Percentiles rank a stretch among this genome's conserved stretches.
phyloP scores from a whole-genome alignment of 92 coral and sea anemone genomes.

The Parazoanthus atlanticus region DNA sequence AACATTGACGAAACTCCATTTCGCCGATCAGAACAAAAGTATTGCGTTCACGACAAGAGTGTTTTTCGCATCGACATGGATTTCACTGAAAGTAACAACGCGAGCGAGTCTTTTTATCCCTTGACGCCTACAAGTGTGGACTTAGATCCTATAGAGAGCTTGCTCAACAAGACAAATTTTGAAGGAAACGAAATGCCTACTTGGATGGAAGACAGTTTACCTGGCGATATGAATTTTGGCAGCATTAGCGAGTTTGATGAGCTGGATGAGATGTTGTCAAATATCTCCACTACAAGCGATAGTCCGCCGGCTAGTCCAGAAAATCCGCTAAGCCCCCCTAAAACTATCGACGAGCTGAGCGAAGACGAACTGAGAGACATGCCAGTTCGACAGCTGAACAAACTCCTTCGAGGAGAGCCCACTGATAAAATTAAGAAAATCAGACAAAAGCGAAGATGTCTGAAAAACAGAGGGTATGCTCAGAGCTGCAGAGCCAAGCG shows the following conservation, averaged over 20 bases:
- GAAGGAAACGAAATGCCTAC: neutral
- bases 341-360: slow-evolving; percentile 8
- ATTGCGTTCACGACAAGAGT: neutral
- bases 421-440: slow-evolving; percentile 44
- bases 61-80: slow-evolving; percentile 15
- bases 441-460: slow-evolving; percentile 65
- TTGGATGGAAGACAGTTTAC: neutral
- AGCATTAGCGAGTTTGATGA: neutral
- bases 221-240: neutral
- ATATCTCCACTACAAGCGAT: neutral
- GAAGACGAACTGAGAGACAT: slow-evolving; percentile 62
- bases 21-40: neutral
- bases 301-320: slow-evolving; percentile 11
- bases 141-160: slow-evolving; percentile 12
- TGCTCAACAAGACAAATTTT: slow-evolving; percentile 10
- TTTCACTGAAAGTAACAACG: neutral
- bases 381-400: slow-evolving; percentile 64
- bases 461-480: slow-evolving; percentile 76
- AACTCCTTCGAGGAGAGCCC: slow-evolving; percentile 48
- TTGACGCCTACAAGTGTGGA: neutral
- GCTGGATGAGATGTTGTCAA: neutral
- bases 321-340: slow-evolving; percentile 19
- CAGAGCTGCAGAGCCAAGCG: slow-evolving; percentile 69
- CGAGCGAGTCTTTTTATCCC: neutral
- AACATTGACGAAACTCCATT: neutral